A percentile compares a stretch with the other conserved stretches of the same genome.
Evolutionary conservation across 2,797 vertebrate species (phyloP).

Genomic region (Sebastes cheni): DNA sequence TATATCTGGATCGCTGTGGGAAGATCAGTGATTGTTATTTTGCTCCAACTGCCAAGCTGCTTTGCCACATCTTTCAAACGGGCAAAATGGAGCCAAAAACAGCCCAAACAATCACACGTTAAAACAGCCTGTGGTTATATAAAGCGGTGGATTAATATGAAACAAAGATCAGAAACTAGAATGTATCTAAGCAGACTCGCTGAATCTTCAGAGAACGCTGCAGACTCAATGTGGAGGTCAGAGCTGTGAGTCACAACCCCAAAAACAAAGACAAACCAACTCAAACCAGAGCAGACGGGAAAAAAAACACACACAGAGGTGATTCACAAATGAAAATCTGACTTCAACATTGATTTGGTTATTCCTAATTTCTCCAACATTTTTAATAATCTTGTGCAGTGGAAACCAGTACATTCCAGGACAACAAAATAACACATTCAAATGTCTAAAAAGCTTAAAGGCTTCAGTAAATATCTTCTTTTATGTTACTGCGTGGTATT

Average conservation of each 20-base stretch:
- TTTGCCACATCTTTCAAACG: constrained; percentile 8
- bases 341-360: neutral
- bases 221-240: constrained; percentile 25
- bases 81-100: constrained; percentile 2
- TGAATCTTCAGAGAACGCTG: constrained; percentile 16
- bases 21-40: constrained; percentile 1
- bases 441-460: neutral
- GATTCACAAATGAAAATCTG: neutral
- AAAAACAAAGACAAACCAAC: constrained; percentile 1
- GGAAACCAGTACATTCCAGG: neutral
- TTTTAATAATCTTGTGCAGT: neutral
- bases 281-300: neutral
- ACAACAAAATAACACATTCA: neutral
- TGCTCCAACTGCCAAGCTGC: neutral
- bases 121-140: constrained; percentile 16
- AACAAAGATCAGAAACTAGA: constrained; percentile 2
- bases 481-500: neutral
- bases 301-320: neutral
- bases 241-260: constrained; percentile 19
- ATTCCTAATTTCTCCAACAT: neutral
- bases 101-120: neutral
- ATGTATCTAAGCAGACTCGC: constrained; percentile 2
- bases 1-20: neutral
- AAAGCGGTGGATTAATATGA: constrained; percentile 14
- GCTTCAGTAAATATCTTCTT: neutral